Percentiles rank a stretch among this genome's conserved stretches.
phyloP scores from a whole-genome alignment of 2,113 vertebrate species.

The Lepisosteus oculatus region DNA sequence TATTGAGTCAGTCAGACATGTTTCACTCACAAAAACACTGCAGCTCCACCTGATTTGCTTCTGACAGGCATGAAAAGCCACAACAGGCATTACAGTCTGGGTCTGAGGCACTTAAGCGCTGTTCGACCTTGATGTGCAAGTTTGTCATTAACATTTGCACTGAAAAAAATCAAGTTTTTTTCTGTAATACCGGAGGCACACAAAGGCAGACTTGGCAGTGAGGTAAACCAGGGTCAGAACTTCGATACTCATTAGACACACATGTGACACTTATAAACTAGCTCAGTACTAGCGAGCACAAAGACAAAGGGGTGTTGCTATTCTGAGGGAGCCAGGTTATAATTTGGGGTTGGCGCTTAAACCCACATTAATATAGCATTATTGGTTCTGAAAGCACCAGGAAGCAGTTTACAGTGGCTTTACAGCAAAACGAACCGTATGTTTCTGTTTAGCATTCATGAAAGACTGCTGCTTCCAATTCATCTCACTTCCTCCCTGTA shows the following conservation, averaged over 20 bases:
- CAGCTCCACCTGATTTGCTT: too few relatives aligned
- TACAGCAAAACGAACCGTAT: slow-evolving; percentile 48
- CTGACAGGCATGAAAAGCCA: too few relatives aligned
- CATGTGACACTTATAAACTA: neutral
- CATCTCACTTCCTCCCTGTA: slow-evolving; percentile 43
- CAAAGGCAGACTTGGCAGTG: neutral
- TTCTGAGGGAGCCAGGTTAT: neutral
- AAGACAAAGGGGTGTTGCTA: neutral
- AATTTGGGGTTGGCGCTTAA: neutral
- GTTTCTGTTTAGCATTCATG: slow-evolving; percentile 45
- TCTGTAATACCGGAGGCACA: neutral
- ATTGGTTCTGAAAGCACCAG: slow-evolving; percentile 21
- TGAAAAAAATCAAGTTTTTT: neutral
- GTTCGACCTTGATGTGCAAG: too few relatives aligned
- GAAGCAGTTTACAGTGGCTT: slow-evolving; percentile 53
- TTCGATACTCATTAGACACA: neutral
- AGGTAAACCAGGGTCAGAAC: neutral
- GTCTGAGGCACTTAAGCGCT: too few relatives aligned
- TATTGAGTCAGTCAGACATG: too few relatives aligned
- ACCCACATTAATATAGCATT: neutral
- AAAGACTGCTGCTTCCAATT: slow-evolving; percentile 43
- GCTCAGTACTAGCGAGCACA: neutral
- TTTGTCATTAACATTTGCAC: neutral
- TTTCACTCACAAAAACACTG: too few relatives aligned
- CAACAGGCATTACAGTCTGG: too few relatives aligned